Evolutionary conservation across 2,113 vertebrate species (phyloP).

Genomic region (Polypterus senegalus): DNA sequence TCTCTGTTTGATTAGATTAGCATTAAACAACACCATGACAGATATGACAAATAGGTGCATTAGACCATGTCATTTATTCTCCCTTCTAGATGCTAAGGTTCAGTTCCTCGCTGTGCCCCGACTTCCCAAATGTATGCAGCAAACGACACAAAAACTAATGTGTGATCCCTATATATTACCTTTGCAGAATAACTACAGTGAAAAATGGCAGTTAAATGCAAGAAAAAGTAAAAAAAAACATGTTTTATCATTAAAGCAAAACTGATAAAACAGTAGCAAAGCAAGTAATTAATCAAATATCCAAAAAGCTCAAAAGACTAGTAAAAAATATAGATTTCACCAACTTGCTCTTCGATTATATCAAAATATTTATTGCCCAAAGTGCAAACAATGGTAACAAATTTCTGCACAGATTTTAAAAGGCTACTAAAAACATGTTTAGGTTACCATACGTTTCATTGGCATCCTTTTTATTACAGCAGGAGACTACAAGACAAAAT

Average conservation of each 20-base stretch:
- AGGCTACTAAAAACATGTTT: no score
- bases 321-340: no score
- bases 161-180: slow-evolving; percentile 41
- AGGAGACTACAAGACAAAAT: no score
- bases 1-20: slow-evolving; percentile 74
- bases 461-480: no score
- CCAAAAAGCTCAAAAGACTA: no score
- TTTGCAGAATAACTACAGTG: slow-evolving; percentile 28
- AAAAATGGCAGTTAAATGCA: slow-evolving; percentile 33
- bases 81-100: slow-evolving; percentile 31
- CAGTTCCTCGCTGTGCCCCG: slow-evolving; percentile 25
- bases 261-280: slow-evolving; percentile 30
- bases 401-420: no score
- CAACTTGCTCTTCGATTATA: no score
- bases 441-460: no score
- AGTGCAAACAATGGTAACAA: no score
- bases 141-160: slow-evolving; percentile 43
- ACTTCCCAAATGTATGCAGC: slow-evolving; percentile 31
- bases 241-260: slow-evolving; percentile 30
- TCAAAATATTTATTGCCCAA: no score
- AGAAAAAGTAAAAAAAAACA: slow-evolving; percentile 20
- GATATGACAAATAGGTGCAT: slow-evolving; percentile 81
- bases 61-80: slow-evolving; percentile 68
- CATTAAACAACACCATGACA: slow-evolving; percentile 79
- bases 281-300: slow-evolving; percentile 2